Percentiles rank a stretch among this genome's conserved stretches.
Evolutionary conservation across 1,140 invertebrate genomes (phyloP).

Genomic region (Aphis gossypii): DNA sequence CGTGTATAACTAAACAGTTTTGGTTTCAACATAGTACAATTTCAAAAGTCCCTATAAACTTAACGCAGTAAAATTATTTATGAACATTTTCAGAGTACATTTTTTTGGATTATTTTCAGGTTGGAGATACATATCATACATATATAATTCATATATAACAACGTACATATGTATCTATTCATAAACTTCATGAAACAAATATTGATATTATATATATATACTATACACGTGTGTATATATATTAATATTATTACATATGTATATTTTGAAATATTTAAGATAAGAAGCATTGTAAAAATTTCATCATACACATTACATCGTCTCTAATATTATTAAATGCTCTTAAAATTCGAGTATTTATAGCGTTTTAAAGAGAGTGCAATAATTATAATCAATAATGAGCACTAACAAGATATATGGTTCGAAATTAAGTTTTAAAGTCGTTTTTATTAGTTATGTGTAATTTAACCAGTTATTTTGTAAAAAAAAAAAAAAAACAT

Average conservation of each 20-base stretch:
- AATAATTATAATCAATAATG: not conserved
- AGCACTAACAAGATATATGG: not conserved
- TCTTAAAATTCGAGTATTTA: not conserved
- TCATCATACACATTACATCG: not conserved
- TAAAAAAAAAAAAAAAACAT: not conserved
- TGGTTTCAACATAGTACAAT: not conserved
- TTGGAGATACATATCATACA: not conserved
- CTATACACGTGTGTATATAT: not conserved
- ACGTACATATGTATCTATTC: not conserved
- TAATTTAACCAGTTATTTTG: not conserved
- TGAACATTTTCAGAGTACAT: not conserved
- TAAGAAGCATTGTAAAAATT: not conserved
- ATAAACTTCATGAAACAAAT: not conserved
- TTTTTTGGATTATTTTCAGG: not conserved
- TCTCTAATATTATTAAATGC: not conserved
- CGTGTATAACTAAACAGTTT: constrained; percentile 3
- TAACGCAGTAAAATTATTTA: not conserved
- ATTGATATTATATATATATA: not conserved
- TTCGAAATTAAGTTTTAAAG: not conserved
- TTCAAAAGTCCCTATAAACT: not conserved
- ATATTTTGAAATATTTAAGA: not conserved
- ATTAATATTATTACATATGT: constrained; percentile 11
- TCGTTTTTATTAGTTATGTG: not conserved
- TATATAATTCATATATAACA: not conserved
- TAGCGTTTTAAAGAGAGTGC: not conserved